Evolutionary conservation across 2,113 vertebrate species (phyloP).

Genomic region (Cinclus cinclus): DNA sequence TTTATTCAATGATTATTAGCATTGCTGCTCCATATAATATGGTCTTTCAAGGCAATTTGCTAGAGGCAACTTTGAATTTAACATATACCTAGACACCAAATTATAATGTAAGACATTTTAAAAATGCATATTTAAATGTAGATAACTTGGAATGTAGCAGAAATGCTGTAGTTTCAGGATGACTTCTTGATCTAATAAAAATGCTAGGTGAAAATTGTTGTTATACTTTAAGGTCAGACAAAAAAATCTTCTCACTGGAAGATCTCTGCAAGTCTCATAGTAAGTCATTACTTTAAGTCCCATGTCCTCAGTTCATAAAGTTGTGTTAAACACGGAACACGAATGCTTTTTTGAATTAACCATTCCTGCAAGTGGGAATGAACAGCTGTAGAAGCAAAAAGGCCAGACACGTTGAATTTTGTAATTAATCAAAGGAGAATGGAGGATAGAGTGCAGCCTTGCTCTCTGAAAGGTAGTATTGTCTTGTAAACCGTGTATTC

Average conservation of each 20-base stretch:
- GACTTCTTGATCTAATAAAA: background rate
- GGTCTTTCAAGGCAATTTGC: background rate
- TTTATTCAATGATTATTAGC: background rate
- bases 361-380: rapidly evolving
- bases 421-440: background rate
- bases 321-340: background rate
- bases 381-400: background rate
- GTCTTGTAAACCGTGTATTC: background rate
- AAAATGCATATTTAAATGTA: background rate
- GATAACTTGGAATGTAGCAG: background rate
- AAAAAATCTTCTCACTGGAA: background rate
- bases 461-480: background rate
- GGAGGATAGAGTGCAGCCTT: background rate
- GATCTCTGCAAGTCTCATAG: background rate
- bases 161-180: background rate
- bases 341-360: background rate
- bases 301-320: background rate
- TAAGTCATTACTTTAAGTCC: background rate
- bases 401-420: background rate
- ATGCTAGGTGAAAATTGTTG: background rate
- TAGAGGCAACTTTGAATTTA: background rate
- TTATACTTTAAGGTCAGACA: background rate
- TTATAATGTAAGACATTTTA: background rate
- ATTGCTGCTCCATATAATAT: background rate
- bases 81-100: background rate